Conservation (phyloP, 2,797 vertebrate genomes). For the Pteropus rufus region DNA sequence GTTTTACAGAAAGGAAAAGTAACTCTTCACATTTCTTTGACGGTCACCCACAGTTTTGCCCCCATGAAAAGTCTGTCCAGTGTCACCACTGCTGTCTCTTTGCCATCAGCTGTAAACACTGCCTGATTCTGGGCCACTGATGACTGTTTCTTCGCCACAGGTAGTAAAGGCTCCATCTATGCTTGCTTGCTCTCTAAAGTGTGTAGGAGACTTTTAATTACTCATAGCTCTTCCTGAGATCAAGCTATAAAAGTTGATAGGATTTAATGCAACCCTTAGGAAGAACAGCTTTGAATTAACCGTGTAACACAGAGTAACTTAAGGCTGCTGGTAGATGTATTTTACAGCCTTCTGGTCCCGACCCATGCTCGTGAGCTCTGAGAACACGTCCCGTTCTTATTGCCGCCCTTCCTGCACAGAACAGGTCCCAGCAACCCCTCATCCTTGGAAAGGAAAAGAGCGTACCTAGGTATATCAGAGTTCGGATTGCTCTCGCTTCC, state of each 20-base stretch:
- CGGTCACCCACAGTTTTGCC: not conserved
- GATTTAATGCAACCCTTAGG: constrained; percentile 38
- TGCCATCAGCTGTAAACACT: not conserved
- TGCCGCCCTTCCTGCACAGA: not conserved
- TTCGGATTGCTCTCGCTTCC: not conserved
- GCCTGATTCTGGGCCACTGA: not conserved
- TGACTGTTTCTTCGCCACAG: not conserved
- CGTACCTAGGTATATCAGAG: not conserved
- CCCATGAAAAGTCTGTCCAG: not conserved
- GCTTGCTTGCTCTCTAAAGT: not conserved
- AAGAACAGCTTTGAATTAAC: constrained; percentile 60
- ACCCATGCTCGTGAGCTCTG: not conserved
- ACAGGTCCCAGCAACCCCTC: not conserved
- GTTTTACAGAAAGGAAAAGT: not conserved
- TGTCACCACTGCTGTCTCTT: not conserved
- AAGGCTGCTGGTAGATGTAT: not conserved
- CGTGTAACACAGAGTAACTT: not conserved
- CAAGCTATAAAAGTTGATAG: constrained; percentile 36
- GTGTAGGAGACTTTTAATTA: constrained; percentile 33
- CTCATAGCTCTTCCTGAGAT: not conserved
- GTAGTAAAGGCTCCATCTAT: not conserved
- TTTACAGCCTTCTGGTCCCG: not conserved
- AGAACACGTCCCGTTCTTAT: not conserved
- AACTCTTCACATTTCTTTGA: not conserved
- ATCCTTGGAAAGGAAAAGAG: not conserved